Percentiles rank a stretch among this genome's conserved stretches.
Evolutionary conservation across 1,140 invertebrate species (phyloP).

Genomic region (Drosophila orena): DNA sequence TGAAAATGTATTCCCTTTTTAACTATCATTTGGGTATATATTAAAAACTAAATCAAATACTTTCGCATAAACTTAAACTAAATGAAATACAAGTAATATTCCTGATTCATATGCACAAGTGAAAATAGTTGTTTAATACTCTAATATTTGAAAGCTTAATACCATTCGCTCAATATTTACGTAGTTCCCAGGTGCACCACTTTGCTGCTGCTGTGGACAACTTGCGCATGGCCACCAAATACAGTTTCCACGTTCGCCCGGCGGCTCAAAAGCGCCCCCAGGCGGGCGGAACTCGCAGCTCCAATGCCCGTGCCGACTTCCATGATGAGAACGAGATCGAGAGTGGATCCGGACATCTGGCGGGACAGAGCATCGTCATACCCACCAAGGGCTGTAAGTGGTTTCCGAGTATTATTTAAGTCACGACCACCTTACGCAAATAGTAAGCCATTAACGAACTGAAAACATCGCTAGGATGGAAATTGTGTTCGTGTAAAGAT

Average conservation of each 20-base stretch:
- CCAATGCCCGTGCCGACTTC: conserved; percentile 67
- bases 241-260: conserved; percentile 90
- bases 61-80: too few relatives aligned
- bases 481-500: too few relatives aligned
- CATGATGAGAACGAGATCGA: conserved; percentile 77
- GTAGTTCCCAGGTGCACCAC: conserved; percentile 59
- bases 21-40: too few relatives aligned
- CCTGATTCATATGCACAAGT: too few relatives aligned
- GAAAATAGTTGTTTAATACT: too few relatives aligned
- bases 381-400: conserved; percentile 92
- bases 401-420: not conserved
- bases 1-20: too few relatives aligned
- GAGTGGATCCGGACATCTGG: conserved; percentile 58
- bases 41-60: too few relatives aligned
- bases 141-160: too few relatives aligned
- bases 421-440: too few relatives aligned
- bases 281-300: conserved; percentile 56
- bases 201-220: conserved; percentile 87
- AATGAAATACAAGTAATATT: too few relatives aligned
- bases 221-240: conserved; percentile 91
- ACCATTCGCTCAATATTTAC: not conserved
- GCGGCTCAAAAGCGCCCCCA: conserved; percentile 63
- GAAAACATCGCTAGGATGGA: too few relatives aligned
- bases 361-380: conserved; percentile 87
- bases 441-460: too few relatives aligned